phyloP scores from a whole-genome alignment of 2,113 vertebrate genomes.

The Chionis minor region DNA sequence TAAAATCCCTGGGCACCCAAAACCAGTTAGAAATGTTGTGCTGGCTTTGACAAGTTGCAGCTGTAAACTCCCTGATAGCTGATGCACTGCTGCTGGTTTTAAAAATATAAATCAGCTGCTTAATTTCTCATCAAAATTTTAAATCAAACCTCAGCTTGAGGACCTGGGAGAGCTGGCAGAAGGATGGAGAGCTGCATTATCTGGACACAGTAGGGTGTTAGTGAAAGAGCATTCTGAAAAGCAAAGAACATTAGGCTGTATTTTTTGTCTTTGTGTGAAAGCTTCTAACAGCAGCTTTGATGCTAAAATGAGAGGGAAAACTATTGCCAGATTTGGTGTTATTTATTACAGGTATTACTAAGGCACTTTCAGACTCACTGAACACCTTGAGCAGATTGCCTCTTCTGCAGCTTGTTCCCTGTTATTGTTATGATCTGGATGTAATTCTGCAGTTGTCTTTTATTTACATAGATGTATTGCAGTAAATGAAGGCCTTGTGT shows the following conservation, averaged over 20 bases:
- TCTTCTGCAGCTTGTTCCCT: not conserved
- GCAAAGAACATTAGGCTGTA: not conserved
- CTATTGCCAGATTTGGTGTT: not conserved
- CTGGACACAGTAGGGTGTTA: not conserved
- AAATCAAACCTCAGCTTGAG: not conserved
- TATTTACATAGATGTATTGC: not conserved
- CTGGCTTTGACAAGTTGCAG: not conserved
- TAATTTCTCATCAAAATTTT: not conserved
- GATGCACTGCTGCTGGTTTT: not conserved
- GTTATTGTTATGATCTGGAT: not conserved
- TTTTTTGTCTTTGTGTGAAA: not conserved
- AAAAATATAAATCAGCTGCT: not conserved
- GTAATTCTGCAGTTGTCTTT: not conserved
- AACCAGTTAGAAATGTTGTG: not conserved
- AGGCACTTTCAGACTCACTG: not conserved
- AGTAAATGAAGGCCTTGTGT: not conserved
- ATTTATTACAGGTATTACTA: not conserved
- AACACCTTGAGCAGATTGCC: not conserved
- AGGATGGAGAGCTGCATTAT: not conserved
- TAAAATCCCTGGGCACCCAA: not conserved
- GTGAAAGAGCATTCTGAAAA: not conserved
- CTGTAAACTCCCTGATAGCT: not conserved
- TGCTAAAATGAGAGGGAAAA: slow-evolving; percentile 1
- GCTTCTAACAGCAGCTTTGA: not conserved
- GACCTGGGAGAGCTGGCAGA: not conserved